Evolutionary conservation across 2,888 invertebrate species (phyloP), one percentile per base, ranked within the genome.

Genomic region (Pristionchus maxplancki): DNA sequence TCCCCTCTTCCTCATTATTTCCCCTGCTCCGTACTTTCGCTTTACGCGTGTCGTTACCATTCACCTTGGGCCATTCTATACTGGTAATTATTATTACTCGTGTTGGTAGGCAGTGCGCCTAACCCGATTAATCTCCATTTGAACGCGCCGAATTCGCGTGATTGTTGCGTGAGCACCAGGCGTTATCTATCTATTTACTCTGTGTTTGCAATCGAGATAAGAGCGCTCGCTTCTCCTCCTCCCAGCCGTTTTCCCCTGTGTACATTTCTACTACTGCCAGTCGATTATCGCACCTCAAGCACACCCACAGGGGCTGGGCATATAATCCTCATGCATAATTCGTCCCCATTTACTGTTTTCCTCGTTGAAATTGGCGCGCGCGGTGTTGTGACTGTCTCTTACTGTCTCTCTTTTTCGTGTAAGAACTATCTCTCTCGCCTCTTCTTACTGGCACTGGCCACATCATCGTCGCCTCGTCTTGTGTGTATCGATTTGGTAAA

Each of bases 141-240:
- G 37, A 34, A 37, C 71, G 71, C 71, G 71, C 24, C 1, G 40
- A 48, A 78, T 74, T 74, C 74, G 31, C 28, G 11, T 48, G 78
- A 31, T 37, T 20, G 58, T 67, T 67, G 48, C 78, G 44, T 48
- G 13, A 20, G 74, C 31, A 34, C 74, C 8, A 28, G 40, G 44
- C 28, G 78, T 78, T 78, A 78, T 78, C 78, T 78, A 78, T 78
- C 78, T 78, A 78, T 78, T 78, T 78, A 20, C 78, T 48, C 44
- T 44, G n/a, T 78, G 78, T 78, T 78, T 78, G 78, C 78, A 78
- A 78, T 78, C 78, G 48, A 78, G 78, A 78, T 78, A 78, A 78
- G 78, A 24, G 78, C 34, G 13, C 78, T 48, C 78, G n/a, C n/a
- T 28, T 78, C 67, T 34, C 13, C 20, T 31, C 31, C 9, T 34